Conservation (phyloP, 2,113 vertebrate species). For the Pelvicachromis taeniatus region DNA sequence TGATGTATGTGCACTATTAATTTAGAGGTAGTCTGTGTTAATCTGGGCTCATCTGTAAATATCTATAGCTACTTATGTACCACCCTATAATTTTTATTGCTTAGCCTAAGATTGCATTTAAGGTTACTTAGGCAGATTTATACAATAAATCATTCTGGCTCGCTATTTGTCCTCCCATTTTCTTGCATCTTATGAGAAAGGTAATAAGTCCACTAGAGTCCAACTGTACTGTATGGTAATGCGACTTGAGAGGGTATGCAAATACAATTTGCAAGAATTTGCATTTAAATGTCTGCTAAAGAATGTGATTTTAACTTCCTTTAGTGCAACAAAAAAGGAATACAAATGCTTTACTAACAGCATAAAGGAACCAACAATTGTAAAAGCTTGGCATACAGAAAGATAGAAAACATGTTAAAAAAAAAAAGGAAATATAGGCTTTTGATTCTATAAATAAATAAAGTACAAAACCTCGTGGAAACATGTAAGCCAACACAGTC, state of each 20-base stretch:
- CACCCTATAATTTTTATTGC: not conserved
- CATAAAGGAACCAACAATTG: not conserved
- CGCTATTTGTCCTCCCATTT: not conserved
- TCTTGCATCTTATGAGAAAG: not conserved
- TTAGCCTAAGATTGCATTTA: not conserved
- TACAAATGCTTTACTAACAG: not conserved
- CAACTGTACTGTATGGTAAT: not conserved
- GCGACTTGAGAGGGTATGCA: slow-evolving; percentile 15
- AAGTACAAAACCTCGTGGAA: not conserved
- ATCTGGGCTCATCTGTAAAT: not conserved
- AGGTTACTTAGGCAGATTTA: not conserved
- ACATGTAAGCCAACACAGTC: not conserved
- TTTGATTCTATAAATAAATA: not conserved
- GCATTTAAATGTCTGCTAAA: slow-evolving; percentile 33
- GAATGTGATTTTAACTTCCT: not conserved
- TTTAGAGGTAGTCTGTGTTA: not conserved
- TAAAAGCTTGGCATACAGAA: not conserved
- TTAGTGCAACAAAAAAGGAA: not conserved
- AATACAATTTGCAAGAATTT: slow-evolving; percentile 35
- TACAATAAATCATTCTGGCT: not conserved
- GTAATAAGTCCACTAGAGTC: slow-evolving; percentile 3
- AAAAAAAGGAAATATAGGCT: not conserved
- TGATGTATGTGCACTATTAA: not conserved
- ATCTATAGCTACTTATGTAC: not conserved
- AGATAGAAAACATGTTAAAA: not conserved